phyloP scores from a whole-genome alignment of 2,113 vertebrate genomes.

The Perognathus longimembris region DNA sequence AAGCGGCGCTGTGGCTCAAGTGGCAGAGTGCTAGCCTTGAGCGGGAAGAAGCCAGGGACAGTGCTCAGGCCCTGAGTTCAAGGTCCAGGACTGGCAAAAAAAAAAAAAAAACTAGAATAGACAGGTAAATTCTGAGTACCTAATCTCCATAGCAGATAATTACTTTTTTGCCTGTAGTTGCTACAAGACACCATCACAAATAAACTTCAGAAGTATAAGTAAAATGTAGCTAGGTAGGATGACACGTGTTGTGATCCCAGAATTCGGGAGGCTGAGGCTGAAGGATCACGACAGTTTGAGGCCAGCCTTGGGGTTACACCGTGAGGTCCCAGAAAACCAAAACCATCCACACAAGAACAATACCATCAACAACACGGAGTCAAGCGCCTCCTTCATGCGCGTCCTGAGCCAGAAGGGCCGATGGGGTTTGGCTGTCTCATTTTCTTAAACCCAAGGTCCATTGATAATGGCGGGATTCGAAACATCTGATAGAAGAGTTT shows the following conservation, averaged over 20 bases:
- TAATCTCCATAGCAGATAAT: background rate
- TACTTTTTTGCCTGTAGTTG: background rate
- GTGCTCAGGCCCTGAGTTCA: too few species aligned
- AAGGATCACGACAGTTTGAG: too few species aligned
- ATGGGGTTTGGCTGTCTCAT: constrained; percentile 83
- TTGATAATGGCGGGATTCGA: constrained; percentile 84
- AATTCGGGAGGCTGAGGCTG: too few species aligned
- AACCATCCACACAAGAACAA: constrained; percentile 11
- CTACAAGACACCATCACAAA: background rate
- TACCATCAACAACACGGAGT: constrained; percentile 70
- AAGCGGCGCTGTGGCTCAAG: too few species aligned
- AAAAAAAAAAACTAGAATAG: too few species aligned
- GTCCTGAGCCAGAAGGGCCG: constrained; percentile 77
- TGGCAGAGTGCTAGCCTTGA: too few species aligned
- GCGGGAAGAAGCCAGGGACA: too few species aligned
- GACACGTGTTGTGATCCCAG: too few species aligned
- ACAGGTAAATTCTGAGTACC: background rate
- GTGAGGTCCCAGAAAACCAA: too few species aligned
- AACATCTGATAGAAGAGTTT: constrained; percentile 76
- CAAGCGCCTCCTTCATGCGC: constrained; percentile 66
- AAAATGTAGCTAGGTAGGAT: background rate
- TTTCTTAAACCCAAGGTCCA: constrained; percentile 78
- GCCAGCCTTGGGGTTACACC: too few species aligned
- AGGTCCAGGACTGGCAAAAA: too few species aligned
- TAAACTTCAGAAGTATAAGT: background rate